phyloP scores from a whole-genome alignment of 2,797 vertebrate species.

The Crypturellus tataupa region DNA sequence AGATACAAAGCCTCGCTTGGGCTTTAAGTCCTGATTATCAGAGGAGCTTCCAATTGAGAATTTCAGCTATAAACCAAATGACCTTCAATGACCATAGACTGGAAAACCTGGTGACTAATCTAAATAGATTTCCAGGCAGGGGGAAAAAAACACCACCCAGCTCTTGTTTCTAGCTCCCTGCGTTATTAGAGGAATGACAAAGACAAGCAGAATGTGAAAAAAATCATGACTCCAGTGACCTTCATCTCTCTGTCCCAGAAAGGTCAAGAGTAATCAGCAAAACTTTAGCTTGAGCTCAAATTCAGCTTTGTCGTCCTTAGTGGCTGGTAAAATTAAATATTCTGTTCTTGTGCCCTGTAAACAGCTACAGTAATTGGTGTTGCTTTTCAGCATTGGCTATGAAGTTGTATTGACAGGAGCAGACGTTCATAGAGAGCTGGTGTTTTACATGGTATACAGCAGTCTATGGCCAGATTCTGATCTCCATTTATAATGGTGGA shows the following conservation, averaged over 20 bases:
- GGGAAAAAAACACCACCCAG: constrained; percentile 35
- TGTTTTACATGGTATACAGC: neutral
- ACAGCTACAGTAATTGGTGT: constrained; percentile 44
- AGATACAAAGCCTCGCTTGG: constrained; percentile 70
- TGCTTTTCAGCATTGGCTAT: constrained; percentile 34
- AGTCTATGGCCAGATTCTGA: neutral
- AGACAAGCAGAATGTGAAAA: constrained; percentile 70
- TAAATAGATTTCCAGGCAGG: constrained; percentile 77
- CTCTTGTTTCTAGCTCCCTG: constrained; percentile 64
- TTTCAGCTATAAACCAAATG: constrained; percentile 79
- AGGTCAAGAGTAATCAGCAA: constrained; percentile 73
- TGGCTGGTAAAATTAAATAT: constrained; percentile 65
- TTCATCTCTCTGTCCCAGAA: constrained; percentile 69
- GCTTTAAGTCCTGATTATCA: constrained; percentile 79
- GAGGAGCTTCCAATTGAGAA: constrained; percentile 77
- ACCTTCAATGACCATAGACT: constrained; percentile 77
- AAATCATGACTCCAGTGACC: constrained; percentile 70
- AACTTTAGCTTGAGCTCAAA: constrained; percentile 76
- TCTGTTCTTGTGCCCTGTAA: constrained; percentile 52
- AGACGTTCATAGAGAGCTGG: neutral
- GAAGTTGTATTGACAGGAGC: constrained; percentile 25
- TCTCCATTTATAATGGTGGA: neutral
- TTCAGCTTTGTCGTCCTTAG: constrained; percentile 55
- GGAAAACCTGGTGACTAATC: constrained; percentile 76
- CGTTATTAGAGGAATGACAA: constrained; percentile 72